These are phyloP conservation scores for Ammospiza nelsoni DNA, from an alignment of 2,113 vertebrate species.

Conservation along the genomic window DNA sequence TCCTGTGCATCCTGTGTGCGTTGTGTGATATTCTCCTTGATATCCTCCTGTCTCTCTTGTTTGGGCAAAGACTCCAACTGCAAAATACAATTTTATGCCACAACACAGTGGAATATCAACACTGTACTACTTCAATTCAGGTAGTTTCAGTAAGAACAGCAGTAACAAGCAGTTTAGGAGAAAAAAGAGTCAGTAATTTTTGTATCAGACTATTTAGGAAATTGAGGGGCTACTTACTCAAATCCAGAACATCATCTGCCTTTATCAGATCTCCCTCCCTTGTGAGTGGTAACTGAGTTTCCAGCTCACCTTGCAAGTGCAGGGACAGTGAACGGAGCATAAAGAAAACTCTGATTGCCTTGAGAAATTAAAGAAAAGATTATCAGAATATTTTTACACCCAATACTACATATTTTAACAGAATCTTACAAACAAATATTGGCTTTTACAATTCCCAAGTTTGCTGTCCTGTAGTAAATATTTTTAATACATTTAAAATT, in stretches of 20 bases:
- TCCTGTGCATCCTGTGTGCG: accelerated
- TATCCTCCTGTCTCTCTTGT: background rate
- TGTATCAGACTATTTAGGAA: background rate
- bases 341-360: conserved; percentile 98
- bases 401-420: background rate
- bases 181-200: background rate
- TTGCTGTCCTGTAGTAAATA: background rate
- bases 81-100: background rate
- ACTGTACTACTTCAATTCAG: background rate
- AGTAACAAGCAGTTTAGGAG: background rate
- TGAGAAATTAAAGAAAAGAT: background rate
- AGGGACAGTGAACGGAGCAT: conserved; percentile 93
- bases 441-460: background rate
- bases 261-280: conserved; percentile 95
- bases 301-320: conserved; percentile 86
- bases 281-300: conserved; percentile 93
- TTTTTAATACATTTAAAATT: background rate
- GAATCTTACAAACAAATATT: background rate
- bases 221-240: conserved; percentile 85
- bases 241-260: conserved; percentile 94
- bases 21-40: background rate
- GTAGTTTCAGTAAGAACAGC: background rate
- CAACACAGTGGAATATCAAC: background rate
- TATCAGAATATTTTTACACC: background rate
- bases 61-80: background rate